Conservation (phyloP, 2,113 vertebrate genomes). For the Phoenicopterus ruber region DNA sequence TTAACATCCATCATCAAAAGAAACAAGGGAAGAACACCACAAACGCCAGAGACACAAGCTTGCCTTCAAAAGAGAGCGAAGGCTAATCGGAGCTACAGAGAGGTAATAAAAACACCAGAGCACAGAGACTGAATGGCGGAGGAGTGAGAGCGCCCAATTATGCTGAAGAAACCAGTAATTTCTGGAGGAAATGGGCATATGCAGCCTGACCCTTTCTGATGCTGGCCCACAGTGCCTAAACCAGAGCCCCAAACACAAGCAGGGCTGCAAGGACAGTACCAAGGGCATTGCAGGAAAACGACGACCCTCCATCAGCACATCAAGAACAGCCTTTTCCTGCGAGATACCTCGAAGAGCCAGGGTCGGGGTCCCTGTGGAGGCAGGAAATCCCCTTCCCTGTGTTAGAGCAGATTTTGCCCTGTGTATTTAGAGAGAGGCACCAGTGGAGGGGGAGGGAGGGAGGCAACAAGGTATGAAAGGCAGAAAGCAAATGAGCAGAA, state of each 20-base stretch:
- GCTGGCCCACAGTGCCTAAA: not conserved
- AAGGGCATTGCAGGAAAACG: not conserved
- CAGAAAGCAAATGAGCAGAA: not conserved
- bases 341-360: not conserved
- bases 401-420: not conserved
- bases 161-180: not conserved
- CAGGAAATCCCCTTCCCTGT: not conserved
- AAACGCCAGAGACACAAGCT: not conserved
- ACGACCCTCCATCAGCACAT: not conserved
- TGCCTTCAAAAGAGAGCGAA: not conserved
- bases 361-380: not conserved
- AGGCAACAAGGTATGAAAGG: not conserved
- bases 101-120: not conserved
- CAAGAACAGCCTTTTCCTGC: not conserved
- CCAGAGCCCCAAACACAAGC: not conserved
- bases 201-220: not conserved
- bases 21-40: not conserved
- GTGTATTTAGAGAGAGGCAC: not conserved
- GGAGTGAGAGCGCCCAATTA: not conserved
- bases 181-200: not conserved
- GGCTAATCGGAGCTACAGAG: not conserved
- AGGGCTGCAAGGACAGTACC: not conserved
- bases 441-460: not conserved
- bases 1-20: constrained; percentile 5
- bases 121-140: not conserved